Conservation (phyloP, 2,113 vertebrate species). For the Fregata magnificens region DNA sequence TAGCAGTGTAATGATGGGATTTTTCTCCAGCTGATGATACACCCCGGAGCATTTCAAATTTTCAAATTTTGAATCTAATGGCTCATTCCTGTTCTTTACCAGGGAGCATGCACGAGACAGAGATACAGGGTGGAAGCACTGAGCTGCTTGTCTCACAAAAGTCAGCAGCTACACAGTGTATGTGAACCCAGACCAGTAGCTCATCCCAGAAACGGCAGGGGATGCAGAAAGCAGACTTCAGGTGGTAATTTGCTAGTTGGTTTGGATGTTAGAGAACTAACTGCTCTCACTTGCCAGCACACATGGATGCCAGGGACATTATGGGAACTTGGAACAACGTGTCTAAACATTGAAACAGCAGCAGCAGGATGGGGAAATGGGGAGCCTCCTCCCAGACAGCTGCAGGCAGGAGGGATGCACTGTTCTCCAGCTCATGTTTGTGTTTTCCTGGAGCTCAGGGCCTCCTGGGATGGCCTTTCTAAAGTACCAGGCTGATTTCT, state of each 20-base stretch:
- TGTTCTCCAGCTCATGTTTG: neutral
- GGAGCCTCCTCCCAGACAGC: neutral
- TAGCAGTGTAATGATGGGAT: neutral
- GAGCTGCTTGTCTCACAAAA: neutral
- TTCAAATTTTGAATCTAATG: neutral
- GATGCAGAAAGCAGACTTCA: neutral
- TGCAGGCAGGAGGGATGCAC: neutral
- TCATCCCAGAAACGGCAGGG: neutral
- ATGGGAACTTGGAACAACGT: neutral
- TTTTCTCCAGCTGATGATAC: neutral
- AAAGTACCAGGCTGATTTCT: neutral
- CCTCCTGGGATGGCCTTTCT: neutral
- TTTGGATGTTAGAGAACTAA: neutral
- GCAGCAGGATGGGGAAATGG: neutral
- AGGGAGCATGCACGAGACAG: neutral
- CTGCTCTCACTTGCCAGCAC: neutral
- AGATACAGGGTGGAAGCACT: neutral
- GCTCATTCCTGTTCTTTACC: neutral
- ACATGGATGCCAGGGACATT: accelerated
- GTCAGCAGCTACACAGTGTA: accelerated
- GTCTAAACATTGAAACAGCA: neutral
- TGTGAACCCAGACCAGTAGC: neutral
- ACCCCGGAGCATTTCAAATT: neutral
- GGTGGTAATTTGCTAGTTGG: neutral
- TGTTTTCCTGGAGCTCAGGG: neutral